These are phyloP conservation scores for Enteromius fasciolatus DNA, from an alignment of 2,797 vertebrate species.

Conservation along the genomic window DNA sequence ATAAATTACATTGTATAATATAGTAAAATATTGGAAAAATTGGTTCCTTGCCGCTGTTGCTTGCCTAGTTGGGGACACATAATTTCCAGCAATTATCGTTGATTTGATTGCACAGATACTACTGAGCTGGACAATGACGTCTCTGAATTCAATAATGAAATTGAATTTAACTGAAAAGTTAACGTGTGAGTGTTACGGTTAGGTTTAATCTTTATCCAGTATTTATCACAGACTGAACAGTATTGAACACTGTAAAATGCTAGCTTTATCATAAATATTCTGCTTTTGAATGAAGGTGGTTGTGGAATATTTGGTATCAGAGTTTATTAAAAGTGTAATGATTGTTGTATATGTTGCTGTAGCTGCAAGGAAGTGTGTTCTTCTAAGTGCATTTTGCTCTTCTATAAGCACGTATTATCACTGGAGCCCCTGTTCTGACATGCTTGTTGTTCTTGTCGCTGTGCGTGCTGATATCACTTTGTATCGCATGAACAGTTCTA, in stretches of 20 bases:
- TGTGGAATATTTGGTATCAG: neutral
- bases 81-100: too few relatives aligned
- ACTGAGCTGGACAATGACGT: too few relatives aligned
- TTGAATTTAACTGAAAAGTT: too few relatives aligned
- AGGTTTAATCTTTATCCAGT: too few relatives aligned
- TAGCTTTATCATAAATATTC: neutral
- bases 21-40: neutral
- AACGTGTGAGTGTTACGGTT: too few relatives aligned
- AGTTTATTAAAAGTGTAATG: neutral
- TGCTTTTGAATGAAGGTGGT: slow-evolving; percentile 17
- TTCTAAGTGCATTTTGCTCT: neutral
- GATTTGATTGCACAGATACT: too few relatives aligned
- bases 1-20: neutral
- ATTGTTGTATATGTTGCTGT: neutral
- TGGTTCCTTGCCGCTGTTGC: too few relatives aligned
- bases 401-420: neutral
- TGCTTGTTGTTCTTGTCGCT: neutral
- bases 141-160: too few relatives aligned
- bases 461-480: neutral
- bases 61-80: too few relatives aligned
- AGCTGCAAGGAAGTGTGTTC: neutral
- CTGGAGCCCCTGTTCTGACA: slow-evolving; percentile 4
- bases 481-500: neutral
- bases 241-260: neutral
- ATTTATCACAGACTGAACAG: too few relatives aligned